Conservation (phyloP, 2,888 invertebrate genomes). For the Schrankia costaestrigalis region DNA sequence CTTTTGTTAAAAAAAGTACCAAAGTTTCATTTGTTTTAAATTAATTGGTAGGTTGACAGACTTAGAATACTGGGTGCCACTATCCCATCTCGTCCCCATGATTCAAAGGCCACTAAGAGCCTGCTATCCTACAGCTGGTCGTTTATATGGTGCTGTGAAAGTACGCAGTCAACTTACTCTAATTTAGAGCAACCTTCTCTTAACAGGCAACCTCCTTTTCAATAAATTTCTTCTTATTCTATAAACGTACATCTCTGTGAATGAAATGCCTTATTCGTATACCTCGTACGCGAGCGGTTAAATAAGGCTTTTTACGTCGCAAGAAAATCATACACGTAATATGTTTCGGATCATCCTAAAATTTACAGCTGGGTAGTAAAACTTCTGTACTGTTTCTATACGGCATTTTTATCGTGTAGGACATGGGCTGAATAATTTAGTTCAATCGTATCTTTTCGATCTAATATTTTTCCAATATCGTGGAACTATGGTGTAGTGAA, state of each 20-base stretch:
- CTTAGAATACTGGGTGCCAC: too few species aligned
- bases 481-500: too few species aligned
- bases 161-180: slow-evolving; percentile 1
- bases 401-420: neutral
- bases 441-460: too few species aligned
- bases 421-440: slow-evolving; percentile 1
- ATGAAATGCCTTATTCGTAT: slow-evolving; percentile 25
- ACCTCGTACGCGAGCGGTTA: slow-evolving; percentile 24
- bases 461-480: too few species aligned
- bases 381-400: slow-evolving; percentile 2
- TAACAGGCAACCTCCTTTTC: slow-evolving; percentile 25
- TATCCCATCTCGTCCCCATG: too few species aligned
- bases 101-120: too few species aligned
- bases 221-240: slow-evolving; percentile 34
- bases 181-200: slow-evolving; percentile 3
- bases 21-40: too few species aligned
- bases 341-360: slow-evolving; percentile 35
- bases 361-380: slow-evolving; percentile 13
- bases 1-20: too few species aligned
- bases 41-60: too few species aligned
- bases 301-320: slow-evolving; percentile 28
- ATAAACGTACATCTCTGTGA: slow-evolving; percentile 35
- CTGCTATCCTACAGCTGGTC: too few species aligned
- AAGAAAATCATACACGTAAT: slow-evolving; percentile 33
- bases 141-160: neutral